Evolutionary conservation across 53 echinoderm and acorn worm species (phyloP).

Genomic region (Temnopleurus reevesii): DNA sequence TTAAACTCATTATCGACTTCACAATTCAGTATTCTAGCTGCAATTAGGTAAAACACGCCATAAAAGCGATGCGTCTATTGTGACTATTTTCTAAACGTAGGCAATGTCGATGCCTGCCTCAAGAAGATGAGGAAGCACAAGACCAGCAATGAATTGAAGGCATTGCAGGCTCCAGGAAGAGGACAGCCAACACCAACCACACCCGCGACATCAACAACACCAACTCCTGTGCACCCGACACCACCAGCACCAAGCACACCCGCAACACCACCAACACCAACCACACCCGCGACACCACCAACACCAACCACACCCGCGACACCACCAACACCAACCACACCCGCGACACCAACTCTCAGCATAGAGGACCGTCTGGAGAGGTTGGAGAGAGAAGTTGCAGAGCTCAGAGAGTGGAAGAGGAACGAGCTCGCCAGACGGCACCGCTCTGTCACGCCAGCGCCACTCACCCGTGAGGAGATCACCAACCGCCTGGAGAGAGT

Average conservation of each 20-base stretch:
- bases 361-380: neutral
- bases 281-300: neutral
- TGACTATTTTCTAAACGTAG: too few species aligned
- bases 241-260: neutral
- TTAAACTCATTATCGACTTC: too few species aligned
- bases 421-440: too few species aligned
- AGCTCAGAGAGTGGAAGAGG: neutral
- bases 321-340: neutral
- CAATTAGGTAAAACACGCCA: too few species aligned
- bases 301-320: neutral
- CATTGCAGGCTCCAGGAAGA: too few species aligned
- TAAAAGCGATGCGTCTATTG: too few species aligned
- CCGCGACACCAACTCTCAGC: neutral
- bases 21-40: too few species aligned
- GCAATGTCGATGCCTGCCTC: too few species aligned
- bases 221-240: neutral
- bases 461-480: neutral
- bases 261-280: neutral
- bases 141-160: too few species aligned
- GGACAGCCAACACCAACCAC: neutral
- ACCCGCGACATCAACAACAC: neutral
- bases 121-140: too few species aligned
- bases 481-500: neutral
- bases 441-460: neutral
- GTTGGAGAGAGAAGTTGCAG: neutral